phyloP scores from a whole-genome alignment of 2,888 invertebrate genomes.

The Mythimna albipuncta region DNA sequence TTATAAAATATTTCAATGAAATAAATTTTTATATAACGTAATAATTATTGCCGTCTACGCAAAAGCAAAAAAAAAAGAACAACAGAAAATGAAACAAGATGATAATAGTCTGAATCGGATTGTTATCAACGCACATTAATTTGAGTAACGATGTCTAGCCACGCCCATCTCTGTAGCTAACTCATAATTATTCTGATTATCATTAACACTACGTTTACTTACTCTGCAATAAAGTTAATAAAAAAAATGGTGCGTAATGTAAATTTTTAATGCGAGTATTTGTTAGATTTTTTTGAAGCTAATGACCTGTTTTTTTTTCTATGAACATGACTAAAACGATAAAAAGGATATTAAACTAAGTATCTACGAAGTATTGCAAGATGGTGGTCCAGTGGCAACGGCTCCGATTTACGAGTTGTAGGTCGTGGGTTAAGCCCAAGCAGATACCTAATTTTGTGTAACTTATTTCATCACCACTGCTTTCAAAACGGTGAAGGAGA shows the following conservation, averaged over 20 bases:
- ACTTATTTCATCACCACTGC: no score
- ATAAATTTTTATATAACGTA: not conserved
- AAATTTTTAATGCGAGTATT: not conserved
- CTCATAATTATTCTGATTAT: slow-evolving; percentile 39
- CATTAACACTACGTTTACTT: slow-evolving; percentile 39
- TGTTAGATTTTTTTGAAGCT: not conserved
- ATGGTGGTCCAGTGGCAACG: no score
- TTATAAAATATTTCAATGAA: not conserved
- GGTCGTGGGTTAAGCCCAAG: no score
- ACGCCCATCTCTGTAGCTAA: slow-evolving; percentile 31
- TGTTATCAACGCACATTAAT: slow-evolving; percentile 44
- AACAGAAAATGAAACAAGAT: slow-evolving; percentile 3
- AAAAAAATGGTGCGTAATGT: not conserved
- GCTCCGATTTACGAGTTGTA: no score
- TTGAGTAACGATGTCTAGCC: slow-evolving; percentile 36
- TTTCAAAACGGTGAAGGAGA: no score
- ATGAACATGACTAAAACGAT: not conserved
- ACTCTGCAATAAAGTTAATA: slow-evolving; percentile 27
- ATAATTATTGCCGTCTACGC: not conserved
- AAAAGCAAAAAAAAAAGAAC: not conserved
- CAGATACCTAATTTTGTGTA: no score
- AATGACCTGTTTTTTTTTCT: not conserved
- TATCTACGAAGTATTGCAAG: no score
- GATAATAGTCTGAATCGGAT: slow-evolving; percentile 23
- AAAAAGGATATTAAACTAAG: no score